A percentile compares a stretch with the other conserved stretches of the same genome.
Evolutionary conservation across 2,888 invertebrate species (phyloP).

Genomic region (Crematogaster levior): DNA sequence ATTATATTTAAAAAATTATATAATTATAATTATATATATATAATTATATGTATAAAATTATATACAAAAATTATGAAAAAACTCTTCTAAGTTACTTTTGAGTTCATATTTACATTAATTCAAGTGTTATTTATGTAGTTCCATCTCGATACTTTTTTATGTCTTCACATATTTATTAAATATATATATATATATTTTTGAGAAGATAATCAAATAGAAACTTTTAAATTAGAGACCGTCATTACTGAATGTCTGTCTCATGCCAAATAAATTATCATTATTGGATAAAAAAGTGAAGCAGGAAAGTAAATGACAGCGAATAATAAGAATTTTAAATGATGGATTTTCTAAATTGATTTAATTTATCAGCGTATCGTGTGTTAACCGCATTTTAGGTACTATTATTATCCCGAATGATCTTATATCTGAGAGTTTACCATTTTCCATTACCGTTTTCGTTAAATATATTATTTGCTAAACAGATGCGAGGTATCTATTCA

Average conservation of each 20-base stretch:
- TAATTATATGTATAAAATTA: too few relatives aligned
- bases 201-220: background rate
- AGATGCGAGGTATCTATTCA: background rate
- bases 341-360: background rate
- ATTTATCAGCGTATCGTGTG: background rate
- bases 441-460: background rate
- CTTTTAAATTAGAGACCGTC: background rate
- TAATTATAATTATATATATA: too few relatives aligned
- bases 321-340: slow-evolving; percentile 1
- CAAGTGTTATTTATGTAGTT: background rate
- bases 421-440: background rate
- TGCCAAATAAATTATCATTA: background rate
- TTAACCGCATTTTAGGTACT: background rate
- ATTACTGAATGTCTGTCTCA: too few relatives aligned
- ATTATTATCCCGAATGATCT: background rate
- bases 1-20: too few relatives aligned
- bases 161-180: background rate
- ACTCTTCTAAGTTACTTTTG: too few relatives aligned
- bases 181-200: background rate
- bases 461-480: slow-evolving; percentile 24
- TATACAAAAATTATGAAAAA: too few relatives aligned
- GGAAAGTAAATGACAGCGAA: background rate
- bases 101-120: background rate
- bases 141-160: background rate
- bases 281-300: background rate